Conservation (phyloP, 2,888 invertebrate genomes). For the Lochmaea crataegi region DNA sequence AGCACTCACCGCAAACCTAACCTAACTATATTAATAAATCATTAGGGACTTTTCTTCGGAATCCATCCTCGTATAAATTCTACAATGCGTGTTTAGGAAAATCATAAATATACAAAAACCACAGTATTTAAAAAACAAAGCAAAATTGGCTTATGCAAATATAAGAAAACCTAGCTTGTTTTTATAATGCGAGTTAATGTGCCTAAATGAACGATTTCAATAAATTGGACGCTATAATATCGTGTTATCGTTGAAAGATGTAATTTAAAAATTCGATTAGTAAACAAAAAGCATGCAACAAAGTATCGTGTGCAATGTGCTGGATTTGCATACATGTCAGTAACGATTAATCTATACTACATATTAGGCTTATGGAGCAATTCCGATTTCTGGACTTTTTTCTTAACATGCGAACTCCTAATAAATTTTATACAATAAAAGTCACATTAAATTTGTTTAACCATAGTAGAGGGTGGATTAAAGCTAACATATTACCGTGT, state of each 20-base stretch:
- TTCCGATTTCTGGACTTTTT: conserved; percentile 48
- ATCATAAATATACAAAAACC: not conserved
- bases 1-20: no score
- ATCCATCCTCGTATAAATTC: not conserved
- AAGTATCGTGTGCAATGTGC: conserved; percentile 48
- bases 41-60: no score
- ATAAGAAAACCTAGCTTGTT: not conserved
- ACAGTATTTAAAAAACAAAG: not conserved
- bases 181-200: conserved; percentile 5
- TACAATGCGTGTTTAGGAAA: not conserved
- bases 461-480: conserved; percentile 44
- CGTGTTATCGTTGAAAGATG: conserved; percentile 24
- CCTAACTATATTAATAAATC: no score
- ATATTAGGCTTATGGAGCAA: conserved; percentile 46
- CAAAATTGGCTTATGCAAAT: conserved; percentile 8
- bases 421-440: conserved; percentile 53
- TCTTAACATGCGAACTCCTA: conserved; percentile 51
- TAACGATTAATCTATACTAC: conserved; percentile 49
- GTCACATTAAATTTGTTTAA: conserved; percentile 52
- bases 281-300: conserved; percentile 35
- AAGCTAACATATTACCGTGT: conserved; percentile 44
- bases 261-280: conserved; percentile 34
- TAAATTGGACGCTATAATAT: conserved; percentile 17
- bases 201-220: conserved; percentile 6
- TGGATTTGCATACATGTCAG: conserved; percentile 51